These are phyloP conservation scores for Pyrocoelia pectoralis DNA, from an alignment of 2,888 invertebrate genomes.

Conservation along the genomic window DNA sequence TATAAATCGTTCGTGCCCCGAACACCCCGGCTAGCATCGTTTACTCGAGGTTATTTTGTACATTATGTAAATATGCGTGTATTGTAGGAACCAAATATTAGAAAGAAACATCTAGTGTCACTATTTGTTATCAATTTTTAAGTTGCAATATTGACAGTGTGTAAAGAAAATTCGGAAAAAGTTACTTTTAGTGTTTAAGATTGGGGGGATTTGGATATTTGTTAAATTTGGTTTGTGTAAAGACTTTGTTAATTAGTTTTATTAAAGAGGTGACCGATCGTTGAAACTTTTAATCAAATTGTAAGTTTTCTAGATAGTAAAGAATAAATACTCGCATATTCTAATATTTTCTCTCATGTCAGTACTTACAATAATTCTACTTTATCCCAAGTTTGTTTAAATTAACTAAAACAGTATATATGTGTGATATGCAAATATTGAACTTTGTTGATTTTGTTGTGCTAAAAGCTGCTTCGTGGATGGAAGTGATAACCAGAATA, in stretches of 20 bases:
- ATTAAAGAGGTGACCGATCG: background rate
- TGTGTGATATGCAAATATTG: background rate
- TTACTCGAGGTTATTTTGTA: conserved; percentile 41
- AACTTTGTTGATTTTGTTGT: conserved; percentile 5
- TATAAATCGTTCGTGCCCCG: conserved; percentile 98
- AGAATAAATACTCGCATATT: conserved; percentile 10
- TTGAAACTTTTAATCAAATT: conserved; percentile 2
- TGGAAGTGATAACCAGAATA: background rate
- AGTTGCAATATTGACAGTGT: background rate
- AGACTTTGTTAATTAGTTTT: conserved; percentile 5
- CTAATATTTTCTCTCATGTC: background rate
- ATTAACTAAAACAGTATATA: background rate
- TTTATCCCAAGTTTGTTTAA: background rate
- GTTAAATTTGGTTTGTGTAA: background rate
- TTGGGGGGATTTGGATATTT: no score
- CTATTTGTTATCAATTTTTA: background rate
- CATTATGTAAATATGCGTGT: conserved; percentile 46
- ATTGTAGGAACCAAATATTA: conserved; percentile 45
- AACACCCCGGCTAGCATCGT: conserved; percentile 88
- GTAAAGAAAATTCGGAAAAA: no score
- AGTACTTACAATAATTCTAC: conserved; percentile 5
- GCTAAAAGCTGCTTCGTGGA: conserved; percentile 6
- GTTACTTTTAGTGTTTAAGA: no score
- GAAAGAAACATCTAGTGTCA: conserved; percentile 4
- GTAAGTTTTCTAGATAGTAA: background rate